A percentile compares a stretch with the other conserved stretches of the same genome.
phyloP scores from a whole-genome alignment of 2,888 invertebrate species.

The Cynaeus angustus region DNA sequence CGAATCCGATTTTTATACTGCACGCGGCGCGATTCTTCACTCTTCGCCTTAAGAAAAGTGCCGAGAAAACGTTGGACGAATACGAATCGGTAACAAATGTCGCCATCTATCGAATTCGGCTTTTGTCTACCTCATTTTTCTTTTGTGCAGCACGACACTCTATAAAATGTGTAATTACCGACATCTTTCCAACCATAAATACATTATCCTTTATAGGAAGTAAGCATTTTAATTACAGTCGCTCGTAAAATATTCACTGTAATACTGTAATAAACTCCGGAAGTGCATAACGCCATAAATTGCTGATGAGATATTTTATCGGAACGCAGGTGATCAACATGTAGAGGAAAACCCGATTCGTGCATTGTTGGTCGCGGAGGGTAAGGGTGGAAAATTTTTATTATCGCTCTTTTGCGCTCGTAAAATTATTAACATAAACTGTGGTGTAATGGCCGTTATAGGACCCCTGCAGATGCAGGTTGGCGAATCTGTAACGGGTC shows the following conservation, averaged over 20 bases:
- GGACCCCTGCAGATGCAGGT: slow-evolving; percentile 56
- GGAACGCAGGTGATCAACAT: slow-evolving; percentile 25
- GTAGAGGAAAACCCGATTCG: slow-evolving; percentile 6
- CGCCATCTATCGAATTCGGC: slow-evolving; percentile 61
- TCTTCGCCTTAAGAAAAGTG: slow-evolving; percentile 57
- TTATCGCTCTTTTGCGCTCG: slow-evolving; percentile 15
- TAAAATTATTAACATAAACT: slow-evolving; percentile 57
- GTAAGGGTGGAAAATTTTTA: slow-evolving; percentile 22
- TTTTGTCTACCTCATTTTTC: slow-evolving; percentile 40
- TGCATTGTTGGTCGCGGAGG: slow-evolving; percentile 5
- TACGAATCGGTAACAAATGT: slow-evolving; percentile 77
- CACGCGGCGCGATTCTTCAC: slow-evolving; percentile 43
- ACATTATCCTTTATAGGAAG: slow-evolving; percentile 1
- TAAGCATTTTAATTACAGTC: slow-evolving; percentile 10
- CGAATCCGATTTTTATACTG: slow-evolving; percentile 46
- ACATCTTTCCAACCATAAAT: slow-evolving; percentile 10
- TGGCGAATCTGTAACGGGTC: slow-evolving; percentile 59
- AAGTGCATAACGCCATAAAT: slow-evolving; percentile 38
- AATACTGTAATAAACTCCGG: slow-evolving; percentile 38
- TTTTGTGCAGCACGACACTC: slow-evolving; percentile 3
- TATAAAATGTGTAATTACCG: slow-evolving; percentile 21
- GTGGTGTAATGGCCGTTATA: slow-evolving; percentile 54
- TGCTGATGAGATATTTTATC: slow-evolving; percentile 33
- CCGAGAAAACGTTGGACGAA: slow-evolving; percentile 69
- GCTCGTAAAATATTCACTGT: slow-evolving; percentile 53